A percentile compares a stretch with the other conserved stretches of the same genome.
These are phyloP conservation scores for Cataglyphis albicans DNA, from an alignment of 2,888 invertebrate species.

Conservation along the genomic window DNA sequence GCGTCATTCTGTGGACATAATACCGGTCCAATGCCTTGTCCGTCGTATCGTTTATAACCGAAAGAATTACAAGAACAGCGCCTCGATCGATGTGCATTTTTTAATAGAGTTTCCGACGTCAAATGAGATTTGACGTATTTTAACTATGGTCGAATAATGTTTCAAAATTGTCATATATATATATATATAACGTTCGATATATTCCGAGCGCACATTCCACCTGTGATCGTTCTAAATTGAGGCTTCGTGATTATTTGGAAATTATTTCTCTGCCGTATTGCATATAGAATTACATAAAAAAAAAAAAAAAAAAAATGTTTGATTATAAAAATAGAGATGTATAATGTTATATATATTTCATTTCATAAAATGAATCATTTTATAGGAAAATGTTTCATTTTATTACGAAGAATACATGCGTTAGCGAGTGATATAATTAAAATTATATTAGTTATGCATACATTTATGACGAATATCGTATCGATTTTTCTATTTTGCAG, in stretches of 20 bases:
- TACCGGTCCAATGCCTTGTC: constrained; percentile 27
- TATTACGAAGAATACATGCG: background rate
- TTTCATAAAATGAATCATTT: background rate
- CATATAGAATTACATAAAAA: background rate
- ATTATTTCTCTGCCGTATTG: background rate
- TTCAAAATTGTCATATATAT: constrained; percentile 15
- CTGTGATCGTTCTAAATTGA: background rate
- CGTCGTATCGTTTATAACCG: constrained; percentile 36
- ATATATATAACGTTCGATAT: background rate
- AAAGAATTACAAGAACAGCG: constrained; percentile 39
- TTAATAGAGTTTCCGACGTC: constrained; percentile 22
- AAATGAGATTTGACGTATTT: constrained; percentile 38
- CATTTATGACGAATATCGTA: constrained; percentile 2
- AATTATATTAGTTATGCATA: constrained; percentile 12
- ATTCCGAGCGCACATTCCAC: background rate
- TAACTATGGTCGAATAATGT: constrained; percentile 34
- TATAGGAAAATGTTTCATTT: background rate
- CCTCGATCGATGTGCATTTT: constrained; percentile 32
- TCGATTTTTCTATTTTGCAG: constrained; percentile 8
- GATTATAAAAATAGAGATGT: background rate
- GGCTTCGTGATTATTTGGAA: background rate
- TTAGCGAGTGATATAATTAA: background rate
- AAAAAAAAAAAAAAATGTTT: background rate
- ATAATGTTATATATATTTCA: background rate
- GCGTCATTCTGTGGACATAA: constrained; percentile 37